phyloP scores from a whole-genome alignment of 2,888 invertebrate species.

The Drosophila pseudotalamancana region DNA sequence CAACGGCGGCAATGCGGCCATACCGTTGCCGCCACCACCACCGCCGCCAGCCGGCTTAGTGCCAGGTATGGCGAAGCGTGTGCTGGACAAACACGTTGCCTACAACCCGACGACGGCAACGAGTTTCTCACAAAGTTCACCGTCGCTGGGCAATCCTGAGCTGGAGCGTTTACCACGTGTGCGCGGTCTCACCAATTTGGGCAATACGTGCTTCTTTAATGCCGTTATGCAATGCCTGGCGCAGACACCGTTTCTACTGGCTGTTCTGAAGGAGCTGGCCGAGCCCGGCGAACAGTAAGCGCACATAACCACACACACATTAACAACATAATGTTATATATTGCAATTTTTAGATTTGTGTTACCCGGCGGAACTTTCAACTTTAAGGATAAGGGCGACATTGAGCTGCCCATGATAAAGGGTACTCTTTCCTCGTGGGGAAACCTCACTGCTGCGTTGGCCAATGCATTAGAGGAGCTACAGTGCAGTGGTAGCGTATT shows the following conservation, averaged over 20 bases:
- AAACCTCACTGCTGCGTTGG: conserved; percentile 88
- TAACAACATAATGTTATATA: background rate
- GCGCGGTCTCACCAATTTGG: conserved; percentile 94
- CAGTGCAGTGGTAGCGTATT: conserved; percentile 87
- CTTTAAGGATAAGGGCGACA: conserved; percentile 85
- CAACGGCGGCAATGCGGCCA: conserved; percentile 20
- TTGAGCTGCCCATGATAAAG: conserved; percentile 87
- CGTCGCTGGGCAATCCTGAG: background rate
- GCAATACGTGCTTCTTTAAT: conserved; percentile 99
- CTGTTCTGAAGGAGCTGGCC: conserved; percentile 89
- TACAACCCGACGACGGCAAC: conserved; percentile 6
- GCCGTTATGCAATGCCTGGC: conserved; percentile 97
- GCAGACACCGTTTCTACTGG: conserved; percentile 91
- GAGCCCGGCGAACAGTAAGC: conserved; percentile 87
- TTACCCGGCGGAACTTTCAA: conserved; percentile 90
- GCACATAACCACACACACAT: background rate
- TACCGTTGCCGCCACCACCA: conserved; percentile 44
- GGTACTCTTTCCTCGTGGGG: conserved; percentile 90
- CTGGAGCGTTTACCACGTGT: conserved; percentile 85
- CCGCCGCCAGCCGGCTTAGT: conserved; percentile 50
- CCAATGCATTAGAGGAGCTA: conserved; percentile 89
- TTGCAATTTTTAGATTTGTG: conserved; percentile 85
- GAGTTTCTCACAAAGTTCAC: background rate
- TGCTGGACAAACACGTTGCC: conserved; percentile 36
- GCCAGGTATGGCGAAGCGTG: conserved; percentile 81